These are phyloP conservation scores for Microplitis deprimator DNA, from an alignment of 2,888 invertebrate species.

Conservation along the genomic window DNA sequence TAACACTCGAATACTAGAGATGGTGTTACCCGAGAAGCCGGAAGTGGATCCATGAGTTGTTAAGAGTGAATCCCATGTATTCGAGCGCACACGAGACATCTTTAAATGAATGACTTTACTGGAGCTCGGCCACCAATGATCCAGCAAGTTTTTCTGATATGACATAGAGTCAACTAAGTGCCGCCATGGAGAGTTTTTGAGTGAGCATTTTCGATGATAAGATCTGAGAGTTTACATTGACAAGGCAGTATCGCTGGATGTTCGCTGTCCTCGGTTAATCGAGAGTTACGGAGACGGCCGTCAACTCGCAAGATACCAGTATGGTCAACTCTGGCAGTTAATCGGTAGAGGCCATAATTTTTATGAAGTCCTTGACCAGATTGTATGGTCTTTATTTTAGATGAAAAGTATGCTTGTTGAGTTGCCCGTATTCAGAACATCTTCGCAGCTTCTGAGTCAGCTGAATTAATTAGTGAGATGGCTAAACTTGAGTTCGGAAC, in stretches of 20 bases:
- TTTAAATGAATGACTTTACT: neutral
- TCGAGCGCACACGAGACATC: constrained; percentile 30
- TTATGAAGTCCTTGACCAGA: neutral
- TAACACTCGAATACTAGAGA: too few species aligned
- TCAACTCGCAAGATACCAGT: too few species aligned
- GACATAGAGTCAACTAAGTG: too few species aligned
- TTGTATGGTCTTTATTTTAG: constrained; percentile 32
- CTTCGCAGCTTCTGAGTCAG: constrained; percentile 32
- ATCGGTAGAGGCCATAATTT: too few species aligned
- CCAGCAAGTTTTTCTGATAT: too few species aligned
- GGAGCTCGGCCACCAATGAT: neutral
- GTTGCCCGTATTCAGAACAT: constrained; percentile 17
- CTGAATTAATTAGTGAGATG: constrained; percentile 10
- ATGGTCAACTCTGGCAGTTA: too few species aligned
- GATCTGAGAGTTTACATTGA: too few species aligned
- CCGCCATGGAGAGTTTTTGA: too few species aligned
- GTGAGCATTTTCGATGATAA: too few species aligned
- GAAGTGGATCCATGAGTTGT: constrained; percentile 42
- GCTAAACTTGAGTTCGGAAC: neutral
- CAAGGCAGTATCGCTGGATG: too few species aligned
- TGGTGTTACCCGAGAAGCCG: constrained; percentile 26
- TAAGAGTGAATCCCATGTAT: constrained; percentile 25
- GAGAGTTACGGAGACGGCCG: too few species aligned
- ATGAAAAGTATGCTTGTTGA: constrained; percentile 33
- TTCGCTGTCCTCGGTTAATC: too few species aligned